Conservation (phyloP, 2,888 invertebrate genomes). For the Cantharis nigra region DNA sequence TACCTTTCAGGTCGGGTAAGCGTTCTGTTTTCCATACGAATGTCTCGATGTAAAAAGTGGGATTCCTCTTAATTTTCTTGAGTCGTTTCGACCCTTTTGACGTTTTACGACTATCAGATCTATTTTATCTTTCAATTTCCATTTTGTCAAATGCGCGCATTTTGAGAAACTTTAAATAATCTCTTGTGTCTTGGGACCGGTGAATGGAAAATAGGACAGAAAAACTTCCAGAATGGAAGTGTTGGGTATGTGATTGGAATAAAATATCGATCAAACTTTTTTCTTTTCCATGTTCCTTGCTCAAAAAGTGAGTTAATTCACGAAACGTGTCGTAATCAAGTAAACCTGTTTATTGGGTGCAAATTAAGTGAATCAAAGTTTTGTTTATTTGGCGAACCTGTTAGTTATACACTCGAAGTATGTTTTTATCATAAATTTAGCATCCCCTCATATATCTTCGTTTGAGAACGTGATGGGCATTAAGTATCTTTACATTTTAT, state of each 20-base stretch:
- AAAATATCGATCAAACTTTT: background rate
- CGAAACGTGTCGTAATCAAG: background rate
- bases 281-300: background rate
- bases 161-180: background rate
- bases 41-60: background rate
- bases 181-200: background rate
- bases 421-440: constrained; percentile 14
- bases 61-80: background rate
- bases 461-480: constrained; percentile 24
- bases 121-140: background rate
- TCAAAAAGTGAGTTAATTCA: background rate
- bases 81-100: background rate
- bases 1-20: too few species aligned
- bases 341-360: background rate
- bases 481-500: constrained; percentile 20
- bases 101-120: background rate
- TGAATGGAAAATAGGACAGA: background rate
- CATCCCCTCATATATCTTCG: constrained; percentile 18
- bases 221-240: background rate
- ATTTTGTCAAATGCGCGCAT: background rate
- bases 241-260: background rate
- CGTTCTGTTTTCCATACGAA: too few species aligned
- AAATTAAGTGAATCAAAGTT: background rate
- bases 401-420: background rate
- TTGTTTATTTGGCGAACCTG: background rate